Evolutionary conservation across 2,797 vertebrate species (phyloP), one percentile per base, ranked within the genome.

Genomic region (Phalanger gymnotis): DNA sequence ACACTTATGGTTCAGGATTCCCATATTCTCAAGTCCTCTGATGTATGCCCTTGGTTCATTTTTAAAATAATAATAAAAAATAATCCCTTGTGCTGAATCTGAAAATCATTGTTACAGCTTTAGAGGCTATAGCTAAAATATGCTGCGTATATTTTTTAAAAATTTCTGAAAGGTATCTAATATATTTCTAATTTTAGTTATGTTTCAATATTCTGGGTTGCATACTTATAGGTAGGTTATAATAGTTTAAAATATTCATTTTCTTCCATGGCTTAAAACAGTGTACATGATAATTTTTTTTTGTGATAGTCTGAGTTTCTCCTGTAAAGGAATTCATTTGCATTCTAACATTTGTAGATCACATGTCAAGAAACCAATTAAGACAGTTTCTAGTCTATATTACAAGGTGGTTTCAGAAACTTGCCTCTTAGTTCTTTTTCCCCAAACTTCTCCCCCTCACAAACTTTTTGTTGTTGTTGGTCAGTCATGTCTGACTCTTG

Each of bases 171-270:
- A 81, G 22, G 19, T 40, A 81, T 81, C 27, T 10, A 57, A 57
- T 57, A 30, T 28, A 47, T 40, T 91, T 56, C 16, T 93, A 92
- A 92, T 93, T 94, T 92, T 54, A 61, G 51, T 61, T 97, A 90
- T 56, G 91, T 94, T 96, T 95, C 93, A 98, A 97, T 96, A 97
- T 95, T 98, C 91, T 91, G 95, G 96, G 93, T 94, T 97, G 97
- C 96, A 96, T 90, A 91, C 91, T 95, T 95, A 93, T 97, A 98
- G 97, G 95, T 96, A 95, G 96, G 96, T 81, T 96, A 61, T 27
- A 54, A 47, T 91, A 53, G 87, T 95, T 90, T 95, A 94, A 94
- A 96, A n/a, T 14, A 66, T 81, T 47, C 4, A 95, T 13, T 61
- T 58, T 58, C 57, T 81, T 81, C 47, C 40, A 47, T 81, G 40